Base-by-base conservation (phyloP, 2,113 vertebrate species). In the Ptilorrhoa leucosticta region DNA sequence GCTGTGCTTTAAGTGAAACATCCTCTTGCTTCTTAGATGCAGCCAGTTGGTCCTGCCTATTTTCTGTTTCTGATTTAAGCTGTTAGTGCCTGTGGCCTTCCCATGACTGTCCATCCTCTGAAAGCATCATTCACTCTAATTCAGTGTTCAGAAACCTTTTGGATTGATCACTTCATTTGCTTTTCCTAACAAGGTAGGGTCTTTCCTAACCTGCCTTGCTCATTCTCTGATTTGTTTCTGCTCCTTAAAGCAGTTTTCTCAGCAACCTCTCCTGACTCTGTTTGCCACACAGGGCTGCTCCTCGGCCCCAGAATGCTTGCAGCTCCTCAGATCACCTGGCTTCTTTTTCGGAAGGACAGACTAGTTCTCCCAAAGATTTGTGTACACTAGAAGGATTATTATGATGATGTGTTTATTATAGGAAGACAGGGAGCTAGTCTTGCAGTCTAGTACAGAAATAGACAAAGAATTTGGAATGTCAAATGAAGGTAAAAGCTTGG, bases 391-490 rank as follows among this genome's bases (percentile, higher is more conserved):
- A 20, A 76, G 51, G 64, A 78, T 94, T 80, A 94, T 94, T 31
- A 75, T 45, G 81, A 39, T 63, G 73, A 80, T 82, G 8, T 90
- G 92, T 95, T 96, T 93, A 89, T 94, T 91, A 10, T n/a, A 83
- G 47, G 35, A 81, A 92, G 91, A 95, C 91, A 94, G 77, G 75
- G 79, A 71, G 54, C 66, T 93, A 73, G 86, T 69, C 92, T 95
- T 97, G 68, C 42, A 86, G 87, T 91, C 69, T 84, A 78, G 81
- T 47, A 45, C 85, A 94, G 84, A 95, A 88, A 90, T 61, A 83
- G 89, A 57, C 23, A 71, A 94, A 94, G 88, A 86, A 87, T 93
- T 85, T 10, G 0, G 44, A 64, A 84, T 0, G 23, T 71, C 76
- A 94, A 6, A 73, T 71, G 86, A 71, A 89, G 71, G 76, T 88